A percentile compares a stretch with the other conserved stretches of the same genome.
Evolutionary conservation across 2,113 vertebrate genomes (phyloP).

Genomic region (Tylochromis polylepis): DNA sequence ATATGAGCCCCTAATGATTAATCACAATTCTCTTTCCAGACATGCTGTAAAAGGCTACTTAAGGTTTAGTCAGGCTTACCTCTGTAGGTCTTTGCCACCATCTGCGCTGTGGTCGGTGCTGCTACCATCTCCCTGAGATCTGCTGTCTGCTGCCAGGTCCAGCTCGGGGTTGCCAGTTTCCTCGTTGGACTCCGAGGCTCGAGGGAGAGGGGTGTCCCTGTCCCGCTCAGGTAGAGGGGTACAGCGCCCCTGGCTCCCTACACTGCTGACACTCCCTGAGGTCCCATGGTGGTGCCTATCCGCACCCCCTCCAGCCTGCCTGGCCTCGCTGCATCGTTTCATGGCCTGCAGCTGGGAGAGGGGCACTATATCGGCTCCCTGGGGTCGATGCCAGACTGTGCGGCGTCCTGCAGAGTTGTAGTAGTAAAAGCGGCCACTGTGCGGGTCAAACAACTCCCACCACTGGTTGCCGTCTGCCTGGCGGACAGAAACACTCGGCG

Average conservation of each 20-base stretch:
- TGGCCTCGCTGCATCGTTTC: conserved; percentile 75
- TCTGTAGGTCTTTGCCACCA: conserved; percentile 72
- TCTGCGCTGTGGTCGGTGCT: conserved; percentile 41
- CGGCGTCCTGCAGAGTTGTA: conserved; percentile 81
- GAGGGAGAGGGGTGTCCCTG: conserved; percentile 10
- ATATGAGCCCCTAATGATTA: conserved; percentile 26
- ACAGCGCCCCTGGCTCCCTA: conserved; percentile 55
- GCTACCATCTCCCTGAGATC: conserved; percentile 59
- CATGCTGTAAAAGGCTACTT: neutral
- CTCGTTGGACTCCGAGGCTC: conserved; percentile 25
- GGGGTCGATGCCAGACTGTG: conserved; percentile 87
- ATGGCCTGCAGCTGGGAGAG: conserved; percentile 87
- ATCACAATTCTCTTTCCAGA: conserved; percentile 14
- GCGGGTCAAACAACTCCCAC: conserved; percentile 89
- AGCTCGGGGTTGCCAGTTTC: conserved; percentile 39
- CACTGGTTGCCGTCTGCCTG: conserved; percentile 86
- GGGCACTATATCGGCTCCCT: conserved; percentile 84
- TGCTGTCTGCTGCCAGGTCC: conserved; percentile 49
- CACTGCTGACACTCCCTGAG: conserved; percentile 51
- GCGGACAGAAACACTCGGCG: conserved; percentile 74
- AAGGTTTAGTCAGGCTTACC: conserved; percentile 61
- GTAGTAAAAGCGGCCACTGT: conserved; percentile 88
- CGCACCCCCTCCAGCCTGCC: conserved; percentile 21
- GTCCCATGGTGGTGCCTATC: conserved; percentile 57
- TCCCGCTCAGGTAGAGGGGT: conserved; percentile 57